Percentiles rank a stretch among this genome's conserved stretches.
phyloP scores from a whole-genome alignment of 2,797 vertebrate species.

The Bufotes viridis region DNA sequence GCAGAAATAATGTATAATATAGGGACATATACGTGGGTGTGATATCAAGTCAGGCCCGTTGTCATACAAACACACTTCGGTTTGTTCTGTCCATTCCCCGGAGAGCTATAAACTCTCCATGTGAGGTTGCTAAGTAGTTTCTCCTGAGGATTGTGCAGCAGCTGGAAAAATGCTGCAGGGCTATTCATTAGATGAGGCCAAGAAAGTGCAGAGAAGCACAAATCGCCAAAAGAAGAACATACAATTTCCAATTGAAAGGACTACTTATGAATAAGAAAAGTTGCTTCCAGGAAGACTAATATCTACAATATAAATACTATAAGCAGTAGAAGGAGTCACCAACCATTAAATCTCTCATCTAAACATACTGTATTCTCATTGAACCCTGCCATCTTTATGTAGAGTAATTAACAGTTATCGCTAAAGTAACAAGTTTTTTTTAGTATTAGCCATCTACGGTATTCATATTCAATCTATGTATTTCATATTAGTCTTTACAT shows the following conservation, averaged over 20 bases:
- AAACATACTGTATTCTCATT: not conserved
- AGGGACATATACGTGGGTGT: not conserved
- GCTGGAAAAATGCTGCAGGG: slow-evolving; percentile 48
- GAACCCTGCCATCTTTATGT: not conserved
- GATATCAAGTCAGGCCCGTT: not conserved
- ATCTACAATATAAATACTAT: not conserved
- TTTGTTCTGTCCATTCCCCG: not conserved
- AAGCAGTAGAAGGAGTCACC: not conserved
- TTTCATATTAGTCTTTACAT: not conserved
- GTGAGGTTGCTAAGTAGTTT: slow-evolving; percentile 47
- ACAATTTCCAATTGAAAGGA: not conserved
- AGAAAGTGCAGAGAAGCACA: slow-evolving; percentile 16
- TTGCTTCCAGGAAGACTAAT: not conserved
- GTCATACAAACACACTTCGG: not conserved
- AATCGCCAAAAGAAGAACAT: not conserved
- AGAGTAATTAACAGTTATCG: not conserved
- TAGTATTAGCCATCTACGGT: not conserved
- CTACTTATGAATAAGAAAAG: not conserved
- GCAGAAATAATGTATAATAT: not conserved
- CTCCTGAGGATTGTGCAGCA: slow-evolving; percentile 37
- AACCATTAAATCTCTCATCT: not conserved
- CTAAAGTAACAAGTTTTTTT: not conserved
- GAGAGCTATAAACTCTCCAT: slow-evolving; percentile 1
- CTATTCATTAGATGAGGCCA: slow-evolving; percentile 28
- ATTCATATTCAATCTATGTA: not conserved